Percentiles rank a stretch among this genome's conserved stretches.
Conservation (phyloP, 2,113 vertebrate genomes). For the Emberiza fucata region DNA sequence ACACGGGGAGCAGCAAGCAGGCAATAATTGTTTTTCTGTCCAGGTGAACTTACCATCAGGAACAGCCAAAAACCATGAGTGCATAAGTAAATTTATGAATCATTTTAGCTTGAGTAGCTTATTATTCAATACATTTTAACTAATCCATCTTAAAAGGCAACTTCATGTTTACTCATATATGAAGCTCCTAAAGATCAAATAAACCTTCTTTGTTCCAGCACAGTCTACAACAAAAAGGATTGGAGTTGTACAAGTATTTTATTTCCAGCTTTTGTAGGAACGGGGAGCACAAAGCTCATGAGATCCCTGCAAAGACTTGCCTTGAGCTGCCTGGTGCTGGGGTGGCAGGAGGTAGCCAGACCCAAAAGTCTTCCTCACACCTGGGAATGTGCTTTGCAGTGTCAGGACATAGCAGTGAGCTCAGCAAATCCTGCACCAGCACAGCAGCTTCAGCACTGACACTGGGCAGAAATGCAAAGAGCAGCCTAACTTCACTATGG, state of each 20-base stretch:
- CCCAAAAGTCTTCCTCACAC: neutral
- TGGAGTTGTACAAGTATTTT: neutral
- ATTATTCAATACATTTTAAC: neutral
- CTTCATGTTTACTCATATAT: neutral
- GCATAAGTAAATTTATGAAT: neutral
- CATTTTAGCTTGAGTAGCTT: neutral
- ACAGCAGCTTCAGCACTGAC: neutral
- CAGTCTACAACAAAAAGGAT: neutral
- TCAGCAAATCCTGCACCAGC: neutral
- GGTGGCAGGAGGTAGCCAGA: neutral
- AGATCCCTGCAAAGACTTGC: neutral
- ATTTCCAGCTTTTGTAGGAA: neutral
- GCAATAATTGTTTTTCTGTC: neutral
- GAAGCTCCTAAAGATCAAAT: neutral
- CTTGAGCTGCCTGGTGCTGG: neutral
- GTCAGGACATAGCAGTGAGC: neutral
- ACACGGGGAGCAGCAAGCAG: neutral
- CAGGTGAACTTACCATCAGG: neutral
- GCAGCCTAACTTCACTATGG: neutral
- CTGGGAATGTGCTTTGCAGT: neutral
- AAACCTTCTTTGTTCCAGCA: neutral
- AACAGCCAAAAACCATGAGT: neutral
- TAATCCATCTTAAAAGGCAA: neutral
- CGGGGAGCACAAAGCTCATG: neutral
- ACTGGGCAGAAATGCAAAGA: neutral